Base-by-base conservation (phyloP, 1,140 invertebrate species). In the Drosophila lini region DNA sequence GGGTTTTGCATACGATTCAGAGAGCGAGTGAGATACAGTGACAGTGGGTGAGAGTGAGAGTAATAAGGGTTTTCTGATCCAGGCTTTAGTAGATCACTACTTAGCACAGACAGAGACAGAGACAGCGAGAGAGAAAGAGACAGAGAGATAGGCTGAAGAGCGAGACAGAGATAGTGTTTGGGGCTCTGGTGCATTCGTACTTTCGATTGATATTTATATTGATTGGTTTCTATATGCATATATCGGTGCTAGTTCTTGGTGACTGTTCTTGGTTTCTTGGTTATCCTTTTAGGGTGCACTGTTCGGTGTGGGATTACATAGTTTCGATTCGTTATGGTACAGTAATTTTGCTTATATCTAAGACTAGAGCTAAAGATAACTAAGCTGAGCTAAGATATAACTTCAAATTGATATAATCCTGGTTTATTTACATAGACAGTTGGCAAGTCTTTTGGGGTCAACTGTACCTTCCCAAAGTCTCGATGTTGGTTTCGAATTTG, bases 1-100 rank as follows among this genome's bases (percentile, higher is more conserved):
- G 76, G 76, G 38, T 50, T 36, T 76, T 70, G 80, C 67, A 81
- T 50, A 76, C 62, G 83, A 80, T 78, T 78, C 62, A 71, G 74
- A 68, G 70, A 88, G 61, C 64, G 42, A 65, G 76, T 80, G 76
- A 45, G 25, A 47, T 36, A 48, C 45, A 42, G 28, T 65, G 63
- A 64, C 16, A 53, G 50, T 53, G 50, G 28, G 32, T 36, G 36
- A 32, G 36, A 53, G 50, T 52, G 28, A 36, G 36, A 47, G 65
- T 58, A 64, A 71, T 8, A n/a, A n/a, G 52, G 50, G 10, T 15
- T 25, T 8, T 70, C 65, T 71, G 56, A 28, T 36, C 65, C 36
- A 70, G 19, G 31, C 52, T 70, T 70, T 40, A 1, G 64, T 48
- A 70, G 64, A 67, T 40, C 34, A 57, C 48, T 67, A 55, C 61